phyloP scores from a whole-genome alignment of 1,140 invertebrate species.

The Mamestra configurata region DNA sequence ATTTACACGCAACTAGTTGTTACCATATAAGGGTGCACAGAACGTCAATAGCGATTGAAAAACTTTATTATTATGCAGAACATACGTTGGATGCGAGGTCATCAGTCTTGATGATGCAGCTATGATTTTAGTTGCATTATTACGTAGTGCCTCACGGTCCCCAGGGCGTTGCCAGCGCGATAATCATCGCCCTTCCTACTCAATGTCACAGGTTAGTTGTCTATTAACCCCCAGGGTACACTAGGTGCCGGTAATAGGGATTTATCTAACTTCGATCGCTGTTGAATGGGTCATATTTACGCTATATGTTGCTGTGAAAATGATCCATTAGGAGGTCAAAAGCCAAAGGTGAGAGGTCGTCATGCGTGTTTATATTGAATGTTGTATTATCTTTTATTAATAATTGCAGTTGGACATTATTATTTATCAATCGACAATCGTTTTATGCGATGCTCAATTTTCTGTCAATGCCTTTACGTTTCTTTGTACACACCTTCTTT shows the following conservation, averaged over 20 bases:
- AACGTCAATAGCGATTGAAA: slow-evolving; percentile 12
- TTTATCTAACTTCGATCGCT: slow-evolving; percentile 38
- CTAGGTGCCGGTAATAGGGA: slow-evolving; percentile 37
- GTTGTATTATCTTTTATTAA: slow-evolving; percentile 28
- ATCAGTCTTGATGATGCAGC: slow-evolving; percentile 53
- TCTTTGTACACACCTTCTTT: neutral
- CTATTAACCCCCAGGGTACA: slow-evolving; percentile 52
- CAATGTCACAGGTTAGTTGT: slow-evolving; percentile 60
- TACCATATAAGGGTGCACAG: neutral
- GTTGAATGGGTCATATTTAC: slow-evolving; percentile 51
- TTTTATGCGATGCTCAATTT: neutral
- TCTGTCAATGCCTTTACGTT: slow-evolving; percentile 9
- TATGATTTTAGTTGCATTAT: slow-evolving; percentile 40
- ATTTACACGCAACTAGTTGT: slow-evolving; percentile 30
- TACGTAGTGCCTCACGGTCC: slow-evolving; percentile 24
- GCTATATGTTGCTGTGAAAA: slow-evolving; percentile 36
- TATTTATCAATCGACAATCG: neutral
- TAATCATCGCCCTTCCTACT: slow-evolving; percentile 52
- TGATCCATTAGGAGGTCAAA: slow-evolving; percentile 23
- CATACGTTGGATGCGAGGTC: slow-evolving; percentile 1
- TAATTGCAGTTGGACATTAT: slow-evolving; percentile 9
- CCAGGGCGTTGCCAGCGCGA: slow-evolving; percentile 33
- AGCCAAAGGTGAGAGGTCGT: neutral
- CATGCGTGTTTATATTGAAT: slow-evolving; percentile 37
- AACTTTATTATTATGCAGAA: slow-evolving; percentile 34